A percentile compares a stretch with the other conserved stretches of the same genome.
These are phyloP conservation scores for Polydrusus pterygomalis DNA, from an alignment of 2,888 invertebrate species.

Conservation along the genomic window DNA sequence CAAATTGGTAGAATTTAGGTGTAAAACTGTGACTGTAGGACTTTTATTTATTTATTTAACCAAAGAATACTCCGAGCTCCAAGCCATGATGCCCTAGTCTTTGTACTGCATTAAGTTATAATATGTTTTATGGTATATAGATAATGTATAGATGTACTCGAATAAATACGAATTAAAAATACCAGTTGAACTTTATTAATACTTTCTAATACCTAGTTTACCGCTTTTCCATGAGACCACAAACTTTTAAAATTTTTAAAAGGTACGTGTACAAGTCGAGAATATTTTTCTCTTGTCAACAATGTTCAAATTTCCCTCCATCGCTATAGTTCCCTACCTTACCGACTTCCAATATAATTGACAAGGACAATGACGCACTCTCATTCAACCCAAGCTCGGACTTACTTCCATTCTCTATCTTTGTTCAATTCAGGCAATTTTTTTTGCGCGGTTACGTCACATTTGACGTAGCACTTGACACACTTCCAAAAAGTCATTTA, in stretches of 20 bases:
- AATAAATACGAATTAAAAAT: slow-evolving; percentile 21
- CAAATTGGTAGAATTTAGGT: slow-evolving; percentile 42
- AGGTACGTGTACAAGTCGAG: too few relatives aligned
- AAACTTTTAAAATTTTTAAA: too few relatives aligned
- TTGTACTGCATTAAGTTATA: slow-evolving; percentile 1
- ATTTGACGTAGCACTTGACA: slow-evolving; percentile 62
- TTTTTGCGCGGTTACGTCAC: not conserved
- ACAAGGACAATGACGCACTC: slow-evolving; percentile 26
- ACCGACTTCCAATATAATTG: slow-evolving; percentile 3
- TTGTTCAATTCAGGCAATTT: not conserved
- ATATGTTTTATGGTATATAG: not conserved
- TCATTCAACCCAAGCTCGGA: not conserved
- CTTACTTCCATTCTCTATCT: slow-evolving; percentile 4
- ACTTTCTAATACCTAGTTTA: not conserved
- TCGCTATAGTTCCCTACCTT: slow-evolving; percentile 11
- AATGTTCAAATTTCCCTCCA: slow-evolving; percentile 12
- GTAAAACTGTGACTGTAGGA: slow-evolving; percentile 26
- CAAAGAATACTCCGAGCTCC: slow-evolving; percentile 22
- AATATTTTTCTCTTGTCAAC: not conserved
- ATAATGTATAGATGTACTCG: slow-evolving; percentile 20
- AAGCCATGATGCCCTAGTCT: not conserved
- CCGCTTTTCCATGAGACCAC: too few relatives aligned
- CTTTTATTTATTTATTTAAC: slow-evolving; percentile 36
- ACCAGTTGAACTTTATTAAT: not conserved
- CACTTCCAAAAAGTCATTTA: slow-evolving; percentile 63